Percentiles rank a stretch among this genome's conserved stretches.
Evolutionary conservation across 1,140 invertebrate genomes (phyloP).

Genomic region (Drosophila guanche): DNA sequence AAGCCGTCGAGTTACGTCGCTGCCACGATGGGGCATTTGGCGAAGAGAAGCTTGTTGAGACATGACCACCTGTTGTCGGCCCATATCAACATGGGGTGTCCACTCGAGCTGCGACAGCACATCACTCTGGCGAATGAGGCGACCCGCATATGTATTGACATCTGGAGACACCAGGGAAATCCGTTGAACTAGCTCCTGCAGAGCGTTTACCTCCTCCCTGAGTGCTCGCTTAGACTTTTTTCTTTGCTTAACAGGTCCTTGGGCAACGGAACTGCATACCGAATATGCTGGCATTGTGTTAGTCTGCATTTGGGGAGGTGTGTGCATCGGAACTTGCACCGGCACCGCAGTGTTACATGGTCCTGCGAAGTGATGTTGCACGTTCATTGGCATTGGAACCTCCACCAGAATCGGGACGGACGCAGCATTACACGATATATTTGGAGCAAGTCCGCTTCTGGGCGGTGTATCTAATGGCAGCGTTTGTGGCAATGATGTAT

Average conservation of each 20-base stretch:
- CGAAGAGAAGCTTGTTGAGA: neutral
- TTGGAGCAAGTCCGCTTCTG: too few species aligned
- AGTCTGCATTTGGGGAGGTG: slow-evolving; percentile 3
- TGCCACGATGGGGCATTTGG: slow-evolving; percentile 36
- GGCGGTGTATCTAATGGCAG: slow-evolving; percentile 9
- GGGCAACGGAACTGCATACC: neutral
- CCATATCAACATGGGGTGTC: neutral
- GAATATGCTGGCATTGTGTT: neutral
- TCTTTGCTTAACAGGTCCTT: neutral
- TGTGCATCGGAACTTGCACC: slow-evolving; percentile 15
- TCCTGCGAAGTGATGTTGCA: slow-evolving; percentile 13
- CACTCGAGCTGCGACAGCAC: slow-evolving; percentile 60
- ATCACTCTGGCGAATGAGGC: slow-evolving; percentile 47
- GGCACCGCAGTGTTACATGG: slow-evolving; percentile 15
- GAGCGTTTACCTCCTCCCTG: slow-evolving; percentile 44
- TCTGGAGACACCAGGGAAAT: slow-evolving; percentile 50
- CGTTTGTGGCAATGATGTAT: slow-evolving; percentile 12
- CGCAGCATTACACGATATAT: neutral
- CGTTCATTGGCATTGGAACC: slow-evolving; percentile 14
- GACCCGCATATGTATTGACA: slow-evolving; percentile 37
- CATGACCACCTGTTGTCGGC: neutral
- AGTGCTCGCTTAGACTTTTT: slow-evolving; percentile 48
- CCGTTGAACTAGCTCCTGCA: slow-evolving; percentile 51
- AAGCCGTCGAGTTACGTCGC: slow-evolving; percentile 13
- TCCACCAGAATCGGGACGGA: slow-evolving; percentile 8